Conservation (phyloP, 2,797 vertebrate species). For the Zenarchopterus dispar region DNA sequence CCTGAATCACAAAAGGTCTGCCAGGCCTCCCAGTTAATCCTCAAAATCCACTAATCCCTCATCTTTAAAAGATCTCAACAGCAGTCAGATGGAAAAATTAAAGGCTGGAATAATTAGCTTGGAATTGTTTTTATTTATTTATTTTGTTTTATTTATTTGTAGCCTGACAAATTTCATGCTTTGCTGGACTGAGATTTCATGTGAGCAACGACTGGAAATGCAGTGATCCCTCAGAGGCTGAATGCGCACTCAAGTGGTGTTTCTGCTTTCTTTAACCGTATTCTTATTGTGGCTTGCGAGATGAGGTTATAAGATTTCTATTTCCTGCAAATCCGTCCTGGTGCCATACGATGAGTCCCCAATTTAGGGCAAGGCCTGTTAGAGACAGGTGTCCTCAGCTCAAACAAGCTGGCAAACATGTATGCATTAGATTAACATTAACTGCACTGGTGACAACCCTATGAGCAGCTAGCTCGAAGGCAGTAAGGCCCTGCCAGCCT, state of each 20-base stretch:
- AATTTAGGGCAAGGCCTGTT: not conserved
- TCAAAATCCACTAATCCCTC: conserved; percentile 84
- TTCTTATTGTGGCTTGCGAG: not conserved
- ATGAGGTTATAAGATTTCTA: conserved; percentile 12
- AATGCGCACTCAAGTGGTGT: not conserved
- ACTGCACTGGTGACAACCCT: conserved; percentile 66
- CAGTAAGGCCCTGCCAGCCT: conserved; percentile 70
- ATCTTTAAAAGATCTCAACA: conserved; percentile 78
- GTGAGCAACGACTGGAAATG: conserved; percentile 8
- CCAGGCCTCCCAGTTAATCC: conserved; percentile 79
- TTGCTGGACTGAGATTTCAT: conserved; percentile 32
- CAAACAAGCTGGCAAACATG: conserved; percentile 39
- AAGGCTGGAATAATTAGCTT: conserved; percentile 77
- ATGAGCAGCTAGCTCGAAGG: conserved; percentile 66
- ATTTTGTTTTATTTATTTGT: conserved; percentile 11
- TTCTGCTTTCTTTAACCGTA: not conserved
- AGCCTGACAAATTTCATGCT: conserved; percentile 49
- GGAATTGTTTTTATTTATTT: conserved; percentile 50
- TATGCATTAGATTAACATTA: conserved; percentile 68
- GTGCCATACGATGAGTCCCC: not conserved
- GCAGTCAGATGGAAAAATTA: conserved; percentile 80
- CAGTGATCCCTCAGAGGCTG: conserved; percentile 3
- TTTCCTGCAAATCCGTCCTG: not conserved
- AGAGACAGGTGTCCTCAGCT: conserved; percentile 45
- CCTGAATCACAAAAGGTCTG: conserved; percentile 81